Conservation (phyloP, 2,888 invertebrate species). For the Andrena praecox region DNA sequence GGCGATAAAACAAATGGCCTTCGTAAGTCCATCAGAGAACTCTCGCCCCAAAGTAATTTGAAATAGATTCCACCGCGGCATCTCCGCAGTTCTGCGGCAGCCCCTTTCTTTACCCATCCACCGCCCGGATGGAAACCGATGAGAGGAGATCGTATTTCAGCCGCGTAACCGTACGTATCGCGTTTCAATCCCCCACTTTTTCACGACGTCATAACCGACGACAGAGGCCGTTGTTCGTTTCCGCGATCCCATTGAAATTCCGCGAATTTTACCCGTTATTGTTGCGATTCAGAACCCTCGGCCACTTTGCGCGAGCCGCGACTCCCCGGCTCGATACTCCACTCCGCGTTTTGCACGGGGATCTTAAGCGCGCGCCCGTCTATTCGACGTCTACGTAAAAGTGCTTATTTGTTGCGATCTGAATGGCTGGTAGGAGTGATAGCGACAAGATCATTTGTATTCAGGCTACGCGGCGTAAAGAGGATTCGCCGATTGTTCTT, state of each 20-base stretch:
- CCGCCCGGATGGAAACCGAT: conserved; percentile 43
- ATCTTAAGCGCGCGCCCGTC: background rate
- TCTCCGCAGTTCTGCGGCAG: conserved; percentile 25
- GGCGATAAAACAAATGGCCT: conserved; percentile 55
- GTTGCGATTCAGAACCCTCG: conserved; percentile 2
- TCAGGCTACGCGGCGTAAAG: background rate
- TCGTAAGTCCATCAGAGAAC: conserved; percentile 57
- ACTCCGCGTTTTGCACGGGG: background rate
- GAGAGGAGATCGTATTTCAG: conserved; percentile 52
- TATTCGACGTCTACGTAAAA: background rate
- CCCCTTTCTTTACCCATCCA: conserved; percentile 45
- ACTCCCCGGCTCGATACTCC: background rate
- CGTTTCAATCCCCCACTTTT: conserved; percentile 28
- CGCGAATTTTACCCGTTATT: conserved; percentile 30
- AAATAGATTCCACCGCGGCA: conserved; percentile 57
- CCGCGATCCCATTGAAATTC: conserved; percentile 36
- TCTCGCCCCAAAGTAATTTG: conserved; percentile 61
- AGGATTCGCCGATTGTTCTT: background rate
- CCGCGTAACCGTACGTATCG: conserved; percentile 32
- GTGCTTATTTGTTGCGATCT: conserved; percentile 1
- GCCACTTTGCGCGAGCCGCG: conserved; percentile 2
- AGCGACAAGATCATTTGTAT: background rate
- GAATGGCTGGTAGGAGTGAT: background rate
- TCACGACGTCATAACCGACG: conserved; percentile 27
- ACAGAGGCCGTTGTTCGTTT: conserved; percentile 12